These are phyloP conservation scores for Ceyx cyanopectus DNA, from an alignment of 2,113 vertebrate species.

Conservation along the genomic window DNA sequence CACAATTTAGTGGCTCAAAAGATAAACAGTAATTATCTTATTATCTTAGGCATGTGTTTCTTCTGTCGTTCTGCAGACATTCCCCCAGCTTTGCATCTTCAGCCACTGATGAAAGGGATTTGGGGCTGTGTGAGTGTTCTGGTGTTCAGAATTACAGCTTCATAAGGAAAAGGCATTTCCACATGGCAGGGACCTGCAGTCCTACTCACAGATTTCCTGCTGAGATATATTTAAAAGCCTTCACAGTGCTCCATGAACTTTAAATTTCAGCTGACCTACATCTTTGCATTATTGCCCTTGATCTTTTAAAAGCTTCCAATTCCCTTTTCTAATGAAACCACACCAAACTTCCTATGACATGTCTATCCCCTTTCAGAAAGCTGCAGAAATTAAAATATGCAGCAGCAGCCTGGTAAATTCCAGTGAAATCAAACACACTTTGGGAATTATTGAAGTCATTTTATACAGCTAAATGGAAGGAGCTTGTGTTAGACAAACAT, in stretches of 20 bases:
- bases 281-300: background rate
- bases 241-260: background rate
- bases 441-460: background rate
- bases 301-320: constrained; percentile 1
- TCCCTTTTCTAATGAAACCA: background rate
- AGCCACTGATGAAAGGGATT: background rate
- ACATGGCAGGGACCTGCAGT: background rate
- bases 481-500: background rate
- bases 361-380: background rate
- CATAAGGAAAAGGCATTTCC: background rate
- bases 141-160: background rate
- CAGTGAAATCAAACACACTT: constrained; percentile 20
- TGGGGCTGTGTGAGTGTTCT: background rate
- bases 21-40: background rate
- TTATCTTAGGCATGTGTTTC: background rate
- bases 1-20: background rate
- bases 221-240: constrained; percentile 2
- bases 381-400: background rate
- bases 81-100: background rate
- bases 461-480: constrained; percentile 27
- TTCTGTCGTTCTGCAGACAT: background rate
- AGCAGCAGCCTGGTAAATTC: background rate
- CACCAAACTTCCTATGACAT: background rate
- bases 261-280: constrained; percentile 18
- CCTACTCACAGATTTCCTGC: background rate